Conservation (phyloP, 2,888 invertebrate species). For the Nysson spinosus region DNA sequence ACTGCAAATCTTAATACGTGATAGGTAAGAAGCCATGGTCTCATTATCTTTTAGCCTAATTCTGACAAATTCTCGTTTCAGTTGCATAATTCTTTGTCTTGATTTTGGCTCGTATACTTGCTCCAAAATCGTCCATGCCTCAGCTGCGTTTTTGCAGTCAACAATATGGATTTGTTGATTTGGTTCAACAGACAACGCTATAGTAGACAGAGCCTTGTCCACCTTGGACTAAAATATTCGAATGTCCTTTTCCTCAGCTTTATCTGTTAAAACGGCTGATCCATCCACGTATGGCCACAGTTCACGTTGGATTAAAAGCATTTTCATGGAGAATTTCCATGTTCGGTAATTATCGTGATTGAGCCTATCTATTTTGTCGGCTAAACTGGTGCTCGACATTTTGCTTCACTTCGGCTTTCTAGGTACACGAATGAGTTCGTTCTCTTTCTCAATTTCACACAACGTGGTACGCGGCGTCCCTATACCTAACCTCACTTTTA, state of each 20-base stretch:
- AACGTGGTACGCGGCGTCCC: not conserved
- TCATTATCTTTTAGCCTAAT: slow-evolving; percentile 19
- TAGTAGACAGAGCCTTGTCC: slow-evolving; percentile 15
- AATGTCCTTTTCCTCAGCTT: not conserved
- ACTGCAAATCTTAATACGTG: slow-evolving; percentile 25
- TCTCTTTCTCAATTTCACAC: not conserved
- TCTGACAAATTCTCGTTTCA: slow-evolving; percentile 19
- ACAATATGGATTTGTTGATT: slow-evolving; percentile 20
- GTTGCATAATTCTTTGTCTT: slow-evolving; percentile 20
- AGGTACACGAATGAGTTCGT: not conserved
- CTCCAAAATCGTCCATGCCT: slow-evolving; percentile 15
- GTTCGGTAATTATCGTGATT: not conserved
- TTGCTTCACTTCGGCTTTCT: too few relatives aligned
- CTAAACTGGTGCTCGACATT: not conserved
- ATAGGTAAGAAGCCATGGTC: slow-evolving; percentile 20
- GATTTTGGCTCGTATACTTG: slow-evolving; percentile 27
- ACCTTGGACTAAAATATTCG: not conserved
- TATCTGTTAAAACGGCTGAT: not conserved
- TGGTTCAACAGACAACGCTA: slow-evolving; percentile 13
- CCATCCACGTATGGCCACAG: not conserved
- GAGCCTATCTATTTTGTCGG: not conserved
- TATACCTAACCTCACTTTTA: not conserved
- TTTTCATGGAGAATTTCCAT: not conserved
- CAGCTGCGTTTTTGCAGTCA: slow-evolving; percentile 10
- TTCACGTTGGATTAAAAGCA: not conserved